These are phyloP conservation scores for Drosophila eugracilis DNA, from an alignment of 1,140 invertebrate species.

Conservation along the genomic window DNA sequence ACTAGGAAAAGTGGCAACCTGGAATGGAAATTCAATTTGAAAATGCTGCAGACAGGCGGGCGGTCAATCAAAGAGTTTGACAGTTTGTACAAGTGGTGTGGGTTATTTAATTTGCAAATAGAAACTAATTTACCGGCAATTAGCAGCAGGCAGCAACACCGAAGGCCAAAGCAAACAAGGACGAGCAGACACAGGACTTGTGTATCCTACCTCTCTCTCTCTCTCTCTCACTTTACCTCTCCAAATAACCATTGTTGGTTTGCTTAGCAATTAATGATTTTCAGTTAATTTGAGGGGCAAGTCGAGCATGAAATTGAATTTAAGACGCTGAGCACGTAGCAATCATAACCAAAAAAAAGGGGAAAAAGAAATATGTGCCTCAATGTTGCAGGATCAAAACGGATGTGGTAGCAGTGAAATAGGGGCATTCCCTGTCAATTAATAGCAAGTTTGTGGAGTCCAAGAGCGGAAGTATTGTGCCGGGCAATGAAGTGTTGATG, in stretches of 20 bases:
- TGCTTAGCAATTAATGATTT: slow-evolving; percentile 57
- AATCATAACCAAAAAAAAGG: slow-evolving; percentile 51
- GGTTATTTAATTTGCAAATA: slow-evolving; percentile 56
- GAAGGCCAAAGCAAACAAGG: slow-evolving; percentile 29
- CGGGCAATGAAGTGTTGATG: slow-evolving; percentile 28
- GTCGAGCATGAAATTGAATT: slow-evolving; percentile 52
- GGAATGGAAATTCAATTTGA: slow-evolving; percentile 52
- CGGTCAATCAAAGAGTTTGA: slow-evolving; percentile 49
- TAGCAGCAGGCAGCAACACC: slow-evolving; percentile 31
- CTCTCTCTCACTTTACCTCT: no score
- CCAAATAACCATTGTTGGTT: slow-evolving; percentile 20
- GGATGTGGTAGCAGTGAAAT: neutral
- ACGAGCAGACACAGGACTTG: slow-evolving; percentile 18
- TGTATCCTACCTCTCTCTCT: neutral
- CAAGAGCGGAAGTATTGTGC: slow-evolving; percentile 7
- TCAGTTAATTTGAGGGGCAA: slow-evolving; percentile 52
- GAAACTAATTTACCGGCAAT: slow-evolving; percentile 54
- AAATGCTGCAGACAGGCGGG: slow-evolving; percentile 33
- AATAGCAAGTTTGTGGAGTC: slow-evolving; percentile 29
- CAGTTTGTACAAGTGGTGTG: slow-evolving; percentile 38
- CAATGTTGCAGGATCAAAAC: neutral
- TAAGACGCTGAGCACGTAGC: slow-evolving; percentile 37
- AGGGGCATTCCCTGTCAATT: slow-evolving; percentile 32
- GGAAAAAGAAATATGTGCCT: slow-evolving; percentile 12
- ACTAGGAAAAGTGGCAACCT: slow-evolving; percentile 29